These are phyloP conservation scores for Neotragus pygmaeus DNA, from an alignment of 2,113 vertebrate genomes.

Conservation along the genomic window DNA sequence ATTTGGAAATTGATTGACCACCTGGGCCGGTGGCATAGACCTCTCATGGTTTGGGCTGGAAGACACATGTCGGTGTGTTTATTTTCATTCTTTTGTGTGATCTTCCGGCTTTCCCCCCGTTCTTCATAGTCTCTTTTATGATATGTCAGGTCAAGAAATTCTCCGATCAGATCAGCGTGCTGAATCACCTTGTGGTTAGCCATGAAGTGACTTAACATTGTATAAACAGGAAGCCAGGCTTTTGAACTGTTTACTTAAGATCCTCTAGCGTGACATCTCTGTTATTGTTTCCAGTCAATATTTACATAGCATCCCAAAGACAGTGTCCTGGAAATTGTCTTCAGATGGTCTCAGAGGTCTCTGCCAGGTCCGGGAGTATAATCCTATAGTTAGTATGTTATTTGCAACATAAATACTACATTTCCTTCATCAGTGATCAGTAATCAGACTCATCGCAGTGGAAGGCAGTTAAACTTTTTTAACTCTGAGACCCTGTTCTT, in stretches of 20 bases:
- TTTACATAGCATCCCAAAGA: slow-evolving; percentile 37
- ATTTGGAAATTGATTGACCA: slow-evolving; percentile 93
- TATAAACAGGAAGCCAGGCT: slow-evolving; percentile 17
- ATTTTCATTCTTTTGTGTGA: slow-evolving; percentile 30
- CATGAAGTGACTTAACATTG: slow-evolving; percentile 29
- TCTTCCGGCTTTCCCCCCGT: slow-evolving; percentile 57
- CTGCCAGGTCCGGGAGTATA: slow-evolving; percentile 8
- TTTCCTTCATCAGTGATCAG: slow-evolving; percentile 44
- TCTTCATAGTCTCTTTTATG: slow-evolving; percentile 42
- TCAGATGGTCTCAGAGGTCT: slow-evolving; percentile 34
- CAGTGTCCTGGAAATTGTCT: slow-evolving; percentile 43
- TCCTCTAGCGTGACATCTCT: slow-evolving; percentile 27
- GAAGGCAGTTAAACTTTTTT: not conserved
- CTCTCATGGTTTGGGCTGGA: slow-evolving; percentile 34
- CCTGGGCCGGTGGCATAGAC: not conserved
- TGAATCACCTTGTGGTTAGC: slow-evolving; percentile 16
- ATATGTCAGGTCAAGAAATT: slow-evolving; percentile 26
- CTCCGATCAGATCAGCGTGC: slow-evolving; percentile 64
- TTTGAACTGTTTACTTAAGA: slow-evolving; percentile 48
- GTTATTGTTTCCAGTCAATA: slow-evolving; percentile 56
- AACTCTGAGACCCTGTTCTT: not conserved
- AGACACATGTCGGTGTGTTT: not conserved
- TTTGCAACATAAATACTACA: slow-evolving; percentile 32
- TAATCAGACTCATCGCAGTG: not conserved
- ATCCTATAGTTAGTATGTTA: slow-evolving; percentile 18